Evolutionary conservation across 1,140 invertebrate species (phyloP).

Genomic region (Cardiocondyla obscurior): DNA sequence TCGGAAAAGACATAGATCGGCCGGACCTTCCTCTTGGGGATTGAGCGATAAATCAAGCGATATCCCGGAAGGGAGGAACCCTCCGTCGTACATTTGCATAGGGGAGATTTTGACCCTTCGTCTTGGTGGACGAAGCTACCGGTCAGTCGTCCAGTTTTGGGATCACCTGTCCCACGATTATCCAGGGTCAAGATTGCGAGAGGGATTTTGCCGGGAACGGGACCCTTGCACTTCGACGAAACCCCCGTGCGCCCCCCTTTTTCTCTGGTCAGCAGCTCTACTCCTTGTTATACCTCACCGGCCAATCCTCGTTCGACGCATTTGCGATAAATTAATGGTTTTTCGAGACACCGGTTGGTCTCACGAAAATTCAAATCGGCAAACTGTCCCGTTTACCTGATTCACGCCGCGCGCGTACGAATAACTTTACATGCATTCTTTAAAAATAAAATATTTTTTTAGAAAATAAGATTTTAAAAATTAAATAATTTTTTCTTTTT

Average conservation of each 20-base stretch:
- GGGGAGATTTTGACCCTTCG: conserved; percentile 66
- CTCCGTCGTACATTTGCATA: conserved; percentile 73
- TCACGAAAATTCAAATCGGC: conserved; percentile 70
- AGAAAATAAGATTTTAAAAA: neutral
- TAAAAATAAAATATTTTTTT: conserved; percentile 50
- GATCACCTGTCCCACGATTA: conserved; percentile 82
- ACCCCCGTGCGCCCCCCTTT: conserved; percentile 37
- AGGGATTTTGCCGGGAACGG: conserved; percentile 52
- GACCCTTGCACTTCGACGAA: conserved; percentile 40
- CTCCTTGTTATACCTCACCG: conserved; percentile 7
- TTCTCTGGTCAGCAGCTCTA: conserved; percentile 15
- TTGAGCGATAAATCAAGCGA: conserved; percentile 66
- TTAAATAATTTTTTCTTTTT: neutral
- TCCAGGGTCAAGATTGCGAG: conserved; percentile 78
- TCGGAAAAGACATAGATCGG: conserved; percentile 23
- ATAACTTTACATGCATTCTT: neutral
- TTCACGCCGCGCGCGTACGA: conserved; percentile 36
- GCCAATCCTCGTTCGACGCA: conserved; percentile 56
- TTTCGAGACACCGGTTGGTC: conserved; percentile 64
- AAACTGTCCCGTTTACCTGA: conserved; percentile 67
- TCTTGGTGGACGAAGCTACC: conserved; percentile 55
- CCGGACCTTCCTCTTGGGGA: conserved; percentile 13
- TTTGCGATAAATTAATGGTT: conserved; percentile 82
- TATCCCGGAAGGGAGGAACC: conserved; percentile 44
- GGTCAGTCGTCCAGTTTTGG: conserved; percentile 74